Evolutionary conservation across 2,113 vertebrate genomes (phyloP).

Genomic region (Nettapus auritus): DNA sequence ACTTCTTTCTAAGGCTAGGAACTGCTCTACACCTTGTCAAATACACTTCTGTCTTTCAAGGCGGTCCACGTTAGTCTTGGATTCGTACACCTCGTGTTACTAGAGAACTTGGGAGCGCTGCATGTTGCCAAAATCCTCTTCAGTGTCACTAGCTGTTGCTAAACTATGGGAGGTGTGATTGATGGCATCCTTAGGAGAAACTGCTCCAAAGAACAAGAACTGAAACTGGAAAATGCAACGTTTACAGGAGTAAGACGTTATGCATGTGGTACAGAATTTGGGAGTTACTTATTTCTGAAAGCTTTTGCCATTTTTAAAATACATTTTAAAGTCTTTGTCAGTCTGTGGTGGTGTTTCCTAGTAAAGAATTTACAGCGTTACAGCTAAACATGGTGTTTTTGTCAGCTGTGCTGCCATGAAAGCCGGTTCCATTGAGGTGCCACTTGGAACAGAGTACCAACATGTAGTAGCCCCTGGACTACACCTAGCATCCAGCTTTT

Average conservation of each 20-base stretch:
- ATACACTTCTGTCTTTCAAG: background rate
- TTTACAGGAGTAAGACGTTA: background rate
- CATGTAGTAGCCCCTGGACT: accelerated
- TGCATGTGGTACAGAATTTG: background rate
- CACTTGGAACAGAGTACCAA: accelerated
- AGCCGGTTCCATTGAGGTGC: background rate
- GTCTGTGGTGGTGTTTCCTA: accelerated
- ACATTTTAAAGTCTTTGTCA: background rate
- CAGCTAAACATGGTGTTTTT: accelerated
- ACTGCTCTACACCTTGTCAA: background rate
- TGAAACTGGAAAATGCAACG: slow-evolving; percentile 77
- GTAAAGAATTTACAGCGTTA: background rate
- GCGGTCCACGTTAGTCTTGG: accelerated
- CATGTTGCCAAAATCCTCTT: slow-evolving; percentile 62
- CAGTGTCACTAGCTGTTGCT: slow-evolving; percentile 82
- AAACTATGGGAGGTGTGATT: slow-evolving; percentile 62
- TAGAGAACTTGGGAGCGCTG: slow-evolving; percentile 29
- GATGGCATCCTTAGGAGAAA: slow-evolving; percentile 64
- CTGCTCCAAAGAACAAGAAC: slow-evolving; percentile 86
- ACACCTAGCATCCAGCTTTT: accelerated
- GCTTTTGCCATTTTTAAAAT: background rate
- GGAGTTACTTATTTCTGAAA: background rate
- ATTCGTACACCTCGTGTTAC: accelerated
- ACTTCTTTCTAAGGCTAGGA: background rate
- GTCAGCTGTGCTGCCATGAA: background rate